Base-by-base conservation (phyloP, 2,888 invertebrate species). In the Lumbricus terrestris region DNA sequence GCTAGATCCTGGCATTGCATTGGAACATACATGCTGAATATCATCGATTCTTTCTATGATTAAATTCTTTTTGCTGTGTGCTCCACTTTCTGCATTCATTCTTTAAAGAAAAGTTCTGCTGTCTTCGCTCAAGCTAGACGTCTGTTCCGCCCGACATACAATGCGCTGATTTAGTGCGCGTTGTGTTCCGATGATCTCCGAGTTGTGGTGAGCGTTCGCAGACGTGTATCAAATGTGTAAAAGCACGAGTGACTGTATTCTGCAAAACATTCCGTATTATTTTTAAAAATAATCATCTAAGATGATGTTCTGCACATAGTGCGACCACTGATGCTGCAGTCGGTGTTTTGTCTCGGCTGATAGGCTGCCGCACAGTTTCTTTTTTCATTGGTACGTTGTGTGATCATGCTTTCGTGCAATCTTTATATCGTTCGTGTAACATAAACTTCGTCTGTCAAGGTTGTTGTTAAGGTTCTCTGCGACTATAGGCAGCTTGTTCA, bases 181-280 rank as follows among this genome's bases (percentile, higher is more conserved):
- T n/a, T 8, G 13, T 69, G 29, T 69, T n/a, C 16, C 29, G 5
- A 6, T 69, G n/a, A 69, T 69, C 69, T n/a, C 69, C 4, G 69
- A 69, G 69, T 47, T 47, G 20, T 23, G 47, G n/a, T n/a, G 69
- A 69, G n/a, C 69, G n/a, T 69, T n/a, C 29, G 69, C 69, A 69
- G 69, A n/a, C 69, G n/a, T n/a, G n/a, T 69, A 69, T 69, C n/a
- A n/a, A 69, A 69, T 69, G n/a, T 69, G 69, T 69, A 69, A 69
- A 1, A 69, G 69, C 69, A 69, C 69, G n/a, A 69, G 29, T 69
- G 69, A 69, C 69, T 69, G n/a, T n/a, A 69, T 69, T n/a, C 69
- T 69, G 69, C 29, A 69, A 69, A 69, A 69, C 69, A 69, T 69
- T 69, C 69, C n/a, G 69, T 69, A n/a, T 69, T 69, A 69, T 69